Percentiles rank a stretch among this genome's conserved stretches.
Conservation (phyloP, 2,888 invertebrate genomes). For the Thymelicus acteon region DNA sequence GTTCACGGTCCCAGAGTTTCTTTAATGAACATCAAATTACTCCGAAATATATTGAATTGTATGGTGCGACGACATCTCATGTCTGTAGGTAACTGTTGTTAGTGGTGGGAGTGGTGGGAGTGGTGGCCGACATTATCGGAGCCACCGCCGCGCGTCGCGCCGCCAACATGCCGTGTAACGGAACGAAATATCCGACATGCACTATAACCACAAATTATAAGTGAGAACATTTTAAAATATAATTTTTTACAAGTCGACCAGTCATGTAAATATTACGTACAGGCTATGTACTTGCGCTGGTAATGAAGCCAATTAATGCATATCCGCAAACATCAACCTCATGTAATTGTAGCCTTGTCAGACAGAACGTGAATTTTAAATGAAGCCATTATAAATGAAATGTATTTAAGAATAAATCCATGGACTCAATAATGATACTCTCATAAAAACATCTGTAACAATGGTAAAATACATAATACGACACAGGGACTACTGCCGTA, state of each 20-base stretch:
- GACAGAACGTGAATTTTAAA: background rate
- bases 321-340: conserved; percentile 21
- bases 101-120: conserved; percentile 62
- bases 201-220: conserved; percentile 83
- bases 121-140: conserved; percentile 65
- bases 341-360: conserved; percentile 2
- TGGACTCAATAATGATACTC: background rate
- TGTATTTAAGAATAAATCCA: conserved; percentile 1
- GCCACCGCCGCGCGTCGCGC: conserved; percentile 61
- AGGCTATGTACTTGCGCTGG: conserved; percentile 7
- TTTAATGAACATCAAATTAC: conserved; percentile 85
- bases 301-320: conserved; percentile 33
- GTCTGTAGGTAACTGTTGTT: conserved; percentile 71
- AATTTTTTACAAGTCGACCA: conserved; percentile 71
- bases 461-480: conserved; percentile 10
- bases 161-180: conserved; percentile 77
- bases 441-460: conserved; percentile 20
- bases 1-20: conserved; percentile 84
- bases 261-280: conserved; percentile 47
- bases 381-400: background rate
- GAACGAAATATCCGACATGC: conserved; percentile 82
- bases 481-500: conserved; percentile 11
- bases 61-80: conserved; percentile 77
- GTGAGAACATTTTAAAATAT: conserved; percentile 81
- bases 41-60: conserved; percentile 84